Percentiles rank a stretch among this genome's conserved stretches.
phyloP scores from a whole-genome alignment of 2,113 vertebrate genomes.

The Poecile atricapillus region DNA sequence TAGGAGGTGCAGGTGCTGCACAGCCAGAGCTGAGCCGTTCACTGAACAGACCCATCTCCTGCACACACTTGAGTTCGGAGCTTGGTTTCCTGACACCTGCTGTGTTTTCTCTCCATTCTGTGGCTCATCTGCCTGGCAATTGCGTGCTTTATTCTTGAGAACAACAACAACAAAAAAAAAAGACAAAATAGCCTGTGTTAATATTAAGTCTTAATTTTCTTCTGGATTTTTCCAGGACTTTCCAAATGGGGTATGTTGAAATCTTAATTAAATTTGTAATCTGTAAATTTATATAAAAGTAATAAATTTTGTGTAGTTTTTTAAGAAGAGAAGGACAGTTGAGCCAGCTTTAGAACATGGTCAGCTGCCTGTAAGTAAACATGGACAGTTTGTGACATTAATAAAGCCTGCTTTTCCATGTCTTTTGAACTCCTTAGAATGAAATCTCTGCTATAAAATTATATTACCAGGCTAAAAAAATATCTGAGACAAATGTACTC shows the following conservation, averaged over 20 bases:
- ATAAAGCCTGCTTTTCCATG: neutral
- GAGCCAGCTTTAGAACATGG: neutral
- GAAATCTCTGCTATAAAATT: conserved; percentile 1
- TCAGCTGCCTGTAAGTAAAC: neutral
- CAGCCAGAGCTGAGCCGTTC: neutral
- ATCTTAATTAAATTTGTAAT: neutral
- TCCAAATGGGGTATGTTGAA: neutral
- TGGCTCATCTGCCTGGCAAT: neutral
- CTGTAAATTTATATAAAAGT: neutral
- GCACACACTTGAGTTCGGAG: neutral
- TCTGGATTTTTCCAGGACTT: neutral
- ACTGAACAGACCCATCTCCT: neutral
- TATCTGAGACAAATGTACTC: neutral
- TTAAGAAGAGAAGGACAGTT: neutral
- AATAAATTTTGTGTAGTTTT: neutral
- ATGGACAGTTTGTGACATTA: neutral
- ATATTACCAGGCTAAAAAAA: neutral
- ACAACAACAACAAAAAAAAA: neutral
- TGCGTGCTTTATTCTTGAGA: neutral
- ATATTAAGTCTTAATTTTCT: neutral
- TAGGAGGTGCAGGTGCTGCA: neutral
- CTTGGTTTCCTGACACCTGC: neutral
- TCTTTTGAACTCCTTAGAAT: neutral
- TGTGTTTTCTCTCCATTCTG: neutral
- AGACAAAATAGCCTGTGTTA: neutral